Evolutionary conservation across 2,888 invertebrate genomes (phyloP).

Genomic region (Drosophila differens): DNA sequence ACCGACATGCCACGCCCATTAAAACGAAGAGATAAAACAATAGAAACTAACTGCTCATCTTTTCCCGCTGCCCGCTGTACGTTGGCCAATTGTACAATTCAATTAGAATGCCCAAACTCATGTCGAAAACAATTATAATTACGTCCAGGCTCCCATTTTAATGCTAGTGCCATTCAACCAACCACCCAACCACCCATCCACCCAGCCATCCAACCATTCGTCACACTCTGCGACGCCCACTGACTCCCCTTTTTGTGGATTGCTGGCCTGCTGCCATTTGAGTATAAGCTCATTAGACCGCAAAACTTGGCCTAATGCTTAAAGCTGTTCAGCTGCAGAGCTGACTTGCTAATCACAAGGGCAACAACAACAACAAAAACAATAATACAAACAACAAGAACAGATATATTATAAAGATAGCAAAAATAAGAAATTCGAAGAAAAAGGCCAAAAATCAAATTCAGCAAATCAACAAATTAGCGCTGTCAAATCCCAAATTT

Average conservation of each 20-base stretch:
- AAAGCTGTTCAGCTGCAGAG: constrained; percentile 38
- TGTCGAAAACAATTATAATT: constrained; percentile 74
- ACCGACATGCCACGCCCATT: constrained; percentile 6
- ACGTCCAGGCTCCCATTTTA: constrained; percentile 58
- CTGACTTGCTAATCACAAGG: constrained; percentile 62
- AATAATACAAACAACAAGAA: neutral
- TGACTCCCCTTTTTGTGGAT: neutral
- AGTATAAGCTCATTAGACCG: constrained; percentile 72
- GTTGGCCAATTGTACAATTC: constrained; percentile 49
- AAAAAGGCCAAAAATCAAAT: constrained; percentile 59
- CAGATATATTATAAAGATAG: constrained; percentile 25
- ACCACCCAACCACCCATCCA: neutral
- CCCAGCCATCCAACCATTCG: neutral
- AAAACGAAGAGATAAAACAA: neutral
- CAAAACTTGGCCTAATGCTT: constrained; percentile 57
- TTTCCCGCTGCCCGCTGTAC: constrained; percentile 2
- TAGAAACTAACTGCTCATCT: neutral
- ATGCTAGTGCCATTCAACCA: neutral
- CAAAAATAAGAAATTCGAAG: constrained; percentile 19
- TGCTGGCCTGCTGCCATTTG: constrained; percentile 35
- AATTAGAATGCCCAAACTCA: constrained; percentile 77
- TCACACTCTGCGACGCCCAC: neutral
- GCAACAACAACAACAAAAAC: constrained; percentile 15
- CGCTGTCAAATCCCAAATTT: constrained; percentile 62
- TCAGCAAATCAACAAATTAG: constrained; percentile 81